Evolutionary conservation across 2,113 vertebrate genomes (phyloP).

Genomic region (Cynopterus brachyotis): DNA sequence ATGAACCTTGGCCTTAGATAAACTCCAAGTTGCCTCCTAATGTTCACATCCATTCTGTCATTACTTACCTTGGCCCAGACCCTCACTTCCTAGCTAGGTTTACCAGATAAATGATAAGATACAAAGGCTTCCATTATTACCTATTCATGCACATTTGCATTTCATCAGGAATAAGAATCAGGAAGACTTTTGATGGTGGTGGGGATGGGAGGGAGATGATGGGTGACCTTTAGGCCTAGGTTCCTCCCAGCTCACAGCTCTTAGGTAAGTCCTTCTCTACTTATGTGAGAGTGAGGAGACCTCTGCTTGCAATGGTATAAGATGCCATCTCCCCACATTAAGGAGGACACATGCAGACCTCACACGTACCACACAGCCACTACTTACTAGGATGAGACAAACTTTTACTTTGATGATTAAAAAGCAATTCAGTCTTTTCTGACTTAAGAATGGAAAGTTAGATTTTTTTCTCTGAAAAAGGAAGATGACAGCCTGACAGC

Average conservation of each 20-base stretch:
- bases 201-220: neutral
- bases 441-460: neutral
- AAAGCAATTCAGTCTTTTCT: neutral
- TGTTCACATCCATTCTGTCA: neutral
- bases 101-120: neutral
- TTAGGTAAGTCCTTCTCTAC: neutral
- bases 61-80: neutral
- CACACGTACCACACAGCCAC: neutral
- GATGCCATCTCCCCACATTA: neutral
- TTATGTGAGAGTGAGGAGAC: neutral
- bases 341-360: neutral
- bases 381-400: neutral
- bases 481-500: neutral
- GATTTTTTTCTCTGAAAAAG: neutral
- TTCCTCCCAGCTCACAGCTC: neutral
- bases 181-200: neutral
- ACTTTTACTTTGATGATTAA: neutral
- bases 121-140: constrained; percentile 10
- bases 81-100: neutral
- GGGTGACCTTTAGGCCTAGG: neutral
- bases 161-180: neutral
- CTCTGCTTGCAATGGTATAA: rapidly evolving
- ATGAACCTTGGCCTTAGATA: neutral
- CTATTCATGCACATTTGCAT: neutral
- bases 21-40: neutral